Base-by-base conservation (phyloP, 2,797 vertebrate genomes). In the Pogoniulus pusillus region DNA sequence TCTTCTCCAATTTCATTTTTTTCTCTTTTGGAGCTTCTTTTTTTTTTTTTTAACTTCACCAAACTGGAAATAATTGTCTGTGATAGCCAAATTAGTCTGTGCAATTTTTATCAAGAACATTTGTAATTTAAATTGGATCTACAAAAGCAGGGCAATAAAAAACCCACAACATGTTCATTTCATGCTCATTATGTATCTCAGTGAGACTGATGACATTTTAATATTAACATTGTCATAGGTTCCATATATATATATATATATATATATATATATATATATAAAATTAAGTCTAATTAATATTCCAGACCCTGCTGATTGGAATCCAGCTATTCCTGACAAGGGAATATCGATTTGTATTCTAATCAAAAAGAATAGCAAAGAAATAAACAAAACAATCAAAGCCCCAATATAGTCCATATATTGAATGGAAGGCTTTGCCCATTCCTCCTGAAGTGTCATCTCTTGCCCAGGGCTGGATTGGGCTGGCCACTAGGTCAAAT, bases 121-220 rank as follows among this genome's bases (percentile, higher is more conserved):
- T 96, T 96, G 95, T 95, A 95, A 96, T 96, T 97, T 95, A 96
- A 96, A 97, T 96, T 93, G 81, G 59, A 87, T 93, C 85, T 91
- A 80, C 63, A 84, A 91, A 95, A 81, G 59, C 30, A 90, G n/a
- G 8, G 29, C 29, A 34, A 45, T 43, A 43, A 92, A 91, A 91
- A 60, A n/a, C n/a, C n/a, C n/a, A n/a, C 82, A 69, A n/a, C 11
- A 53, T 85, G 90, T 93, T 96, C 89, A 93, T 96, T 97, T 97
- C 93, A 96, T 74, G 93, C 94, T 95, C 87, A 92, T 96, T 96
- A 95, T 89, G 92, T 72, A 85, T 94, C 93, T 94, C 82, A 29
- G 63, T 0, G 4, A 96, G 90, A 93, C 90, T 79, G 95, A 96
- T 96, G 95, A 93, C 79, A 86, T 96, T 97, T 96, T 95, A 95